phyloP scores from a whole-genome alignment of 2,888 invertebrate genomes.

The Campaea margaritaria region DNA sequence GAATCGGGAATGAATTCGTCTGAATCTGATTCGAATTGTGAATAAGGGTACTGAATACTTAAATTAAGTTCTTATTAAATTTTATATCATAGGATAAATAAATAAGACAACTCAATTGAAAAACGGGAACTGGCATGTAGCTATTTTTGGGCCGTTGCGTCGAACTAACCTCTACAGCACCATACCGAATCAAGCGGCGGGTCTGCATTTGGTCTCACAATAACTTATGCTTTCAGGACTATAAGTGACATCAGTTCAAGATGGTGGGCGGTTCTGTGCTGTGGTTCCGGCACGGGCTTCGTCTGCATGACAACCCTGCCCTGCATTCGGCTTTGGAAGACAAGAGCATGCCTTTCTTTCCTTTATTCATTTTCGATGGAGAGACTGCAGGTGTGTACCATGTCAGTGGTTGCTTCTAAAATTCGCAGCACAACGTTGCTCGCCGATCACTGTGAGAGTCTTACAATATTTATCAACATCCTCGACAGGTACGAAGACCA shows the following conservation, averaged over 20 bases:
- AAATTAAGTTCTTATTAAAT: too few relatives aligned
- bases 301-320: slow-evolving; percentile 90
- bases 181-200: too few relatives aligned
- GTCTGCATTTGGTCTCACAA: not conserved
- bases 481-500: slow-evolving; percentile 84
- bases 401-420: not conserved
- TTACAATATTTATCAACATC: too few relatives aligned
- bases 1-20: too few relatives aligned
- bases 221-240: slow-evolving; percentile 17
- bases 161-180: too few relatives aligned
- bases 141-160: not conserved
- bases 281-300: slow-evolving; percentile 90
- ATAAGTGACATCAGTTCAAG: slow-evolving; percentile 14
- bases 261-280: slow-evolving; percentile 84
- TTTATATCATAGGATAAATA: too few relatives aligned
- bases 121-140: too few relatives aligned
- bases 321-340: slow-evolving; percentile 83
- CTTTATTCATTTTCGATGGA: slow-evolving; percentile 91
- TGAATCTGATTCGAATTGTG: too few relatives aligned
- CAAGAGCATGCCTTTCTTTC: slow-evolving; percentile 78
- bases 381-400: slow-evolving; percentile 88
- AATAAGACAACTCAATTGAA: too few relatives aligned
- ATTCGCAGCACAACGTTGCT: too few relatives aligned
- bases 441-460: too few relatives aligned
- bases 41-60: too few relatives aligned